Conservation (phyloP, 2,888 invertebrate genomes). For the Capitulum mitella region DNA sequence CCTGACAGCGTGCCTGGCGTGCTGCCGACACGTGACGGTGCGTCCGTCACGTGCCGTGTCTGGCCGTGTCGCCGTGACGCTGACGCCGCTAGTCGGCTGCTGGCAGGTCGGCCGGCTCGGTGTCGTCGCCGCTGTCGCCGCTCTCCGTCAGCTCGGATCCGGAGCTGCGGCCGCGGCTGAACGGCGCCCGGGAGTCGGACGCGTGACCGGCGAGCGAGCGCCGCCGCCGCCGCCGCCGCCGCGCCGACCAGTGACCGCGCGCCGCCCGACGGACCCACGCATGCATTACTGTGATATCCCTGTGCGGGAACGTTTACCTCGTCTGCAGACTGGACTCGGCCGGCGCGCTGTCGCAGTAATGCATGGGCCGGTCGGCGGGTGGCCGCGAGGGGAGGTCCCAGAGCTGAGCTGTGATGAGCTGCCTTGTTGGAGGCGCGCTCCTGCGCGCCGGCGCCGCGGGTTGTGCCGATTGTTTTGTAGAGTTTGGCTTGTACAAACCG, state of each 20-base stretch:
- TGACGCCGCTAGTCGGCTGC: too few relatives aligned
- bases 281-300: neutral
- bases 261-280: neutral
- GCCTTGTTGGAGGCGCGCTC: neutral
- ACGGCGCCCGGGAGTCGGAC: neutral
- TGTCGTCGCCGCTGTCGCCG: neutral
- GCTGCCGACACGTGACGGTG: too few relatives aligned
- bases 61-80: too few relatives aligned
- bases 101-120: conserved; percentile 7
- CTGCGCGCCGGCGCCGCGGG: neutral
- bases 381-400: neutral
- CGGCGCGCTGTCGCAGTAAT: neutral
- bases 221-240: too few relatives aligned
- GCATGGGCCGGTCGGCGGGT: neutral
- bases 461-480: neutral
- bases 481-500: neutral
- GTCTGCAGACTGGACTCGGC: neutral
- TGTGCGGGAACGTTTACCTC: neutral
- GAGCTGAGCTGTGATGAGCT: conserved; percentile 15
- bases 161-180: neutral
- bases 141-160: neutral
- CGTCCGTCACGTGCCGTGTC: too few relatives aligned
- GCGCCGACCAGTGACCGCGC: neutral
- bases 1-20: too few relatives aligned
- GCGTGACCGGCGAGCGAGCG: neutral